Evolutionary conservation across 1,140 invertebrate genomes (phyloP).

Genomic region (Chymomyza costata): DNA sequence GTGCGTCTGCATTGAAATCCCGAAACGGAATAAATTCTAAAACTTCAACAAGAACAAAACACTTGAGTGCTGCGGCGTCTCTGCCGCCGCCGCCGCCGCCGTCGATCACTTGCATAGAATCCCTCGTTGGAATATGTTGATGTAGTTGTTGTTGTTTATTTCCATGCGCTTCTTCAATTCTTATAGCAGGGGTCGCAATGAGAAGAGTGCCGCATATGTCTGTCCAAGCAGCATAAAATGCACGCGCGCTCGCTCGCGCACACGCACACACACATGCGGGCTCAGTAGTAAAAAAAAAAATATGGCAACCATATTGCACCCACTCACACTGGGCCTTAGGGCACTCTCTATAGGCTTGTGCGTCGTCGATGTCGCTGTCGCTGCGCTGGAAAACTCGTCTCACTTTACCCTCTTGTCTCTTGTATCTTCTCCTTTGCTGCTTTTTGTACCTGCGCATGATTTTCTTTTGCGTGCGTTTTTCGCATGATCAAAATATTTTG

Average conservation of each 20-base stretch:
- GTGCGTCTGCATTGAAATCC: conserved; percentile 73
- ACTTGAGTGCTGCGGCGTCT: conserved; percentile 32
- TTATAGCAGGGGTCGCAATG: too few species aligned
- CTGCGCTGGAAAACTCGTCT: conserved; percentile 41
- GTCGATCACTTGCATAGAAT: conserved; percentile 36
- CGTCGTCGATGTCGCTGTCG: background rate
- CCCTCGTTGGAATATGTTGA: conserved; percentile 28
- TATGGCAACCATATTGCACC: conserved; percentile 68
- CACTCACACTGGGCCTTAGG: conserved; percentile 36
- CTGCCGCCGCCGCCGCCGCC: conserved; percentile 5
- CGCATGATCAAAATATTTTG: conserved; percentile 65
- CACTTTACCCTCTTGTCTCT: conserved; percentile 45
- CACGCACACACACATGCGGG: conserved; percentile 37
- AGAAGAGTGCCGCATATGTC: too few species aligned
- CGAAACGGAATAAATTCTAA: conserved; percentile 75
- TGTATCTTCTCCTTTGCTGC: conserved; percentile 9
- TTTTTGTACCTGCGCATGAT: conserved; percentile 62
- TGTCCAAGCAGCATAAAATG: conserved; percentile 36
- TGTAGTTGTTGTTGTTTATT: conserved; percentile 51
- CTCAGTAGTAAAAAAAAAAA: conserved; percentile 65
- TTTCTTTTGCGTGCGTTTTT: conserved; percentile 68
- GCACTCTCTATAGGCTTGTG: too few species aligned
- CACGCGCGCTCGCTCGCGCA: conserved; percentile 44
- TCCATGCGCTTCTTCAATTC: conserved; percentile 38
- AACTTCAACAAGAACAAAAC: conserved; percentile 71